A percentile compares a stretch with the other conserved stretches of the same genome.
These are phyloP conservation scores for Homarus americanus DNA, from an alignment of 1,140 invertebrate genomes.

Conservation along the genomic window DNA sequence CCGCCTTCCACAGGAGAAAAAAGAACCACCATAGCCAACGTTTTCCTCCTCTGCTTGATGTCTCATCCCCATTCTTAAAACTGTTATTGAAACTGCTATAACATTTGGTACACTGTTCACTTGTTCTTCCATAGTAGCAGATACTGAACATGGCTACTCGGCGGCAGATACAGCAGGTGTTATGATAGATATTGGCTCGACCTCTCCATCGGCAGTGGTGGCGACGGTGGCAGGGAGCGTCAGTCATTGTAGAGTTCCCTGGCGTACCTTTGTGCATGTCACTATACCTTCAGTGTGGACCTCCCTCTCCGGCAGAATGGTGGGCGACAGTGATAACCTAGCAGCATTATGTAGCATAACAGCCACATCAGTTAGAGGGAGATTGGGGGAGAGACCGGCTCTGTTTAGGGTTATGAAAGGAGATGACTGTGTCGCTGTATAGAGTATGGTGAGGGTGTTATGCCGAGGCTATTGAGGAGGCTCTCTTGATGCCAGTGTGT, in stretches of 20 bases:
- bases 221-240: conserved; percentile 38
- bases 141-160: not conserved
- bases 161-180: not conserved
- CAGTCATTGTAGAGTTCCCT: conserved; percentile 57
- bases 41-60: not conserved
- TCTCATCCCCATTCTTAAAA: not conserved
- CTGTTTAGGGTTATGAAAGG: conserved; percentile 68
- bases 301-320: conserved; percentile 57
- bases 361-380: conserved; percentile 70
- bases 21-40: conserved; percentile 41
- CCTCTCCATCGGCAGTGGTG: not conserved
- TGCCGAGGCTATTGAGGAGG: conserved; percentile 49
- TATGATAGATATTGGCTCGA: not conserved
- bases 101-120: not conserved
- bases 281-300: conserved; percentile 65
- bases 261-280: conserved; percentile 61
- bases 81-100: not conserved
- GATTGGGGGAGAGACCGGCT: conserved; percentile 49
- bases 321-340: conserved; percentile 69
- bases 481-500: conserved; percentile 51
- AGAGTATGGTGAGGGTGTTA: conserved; percentile 34
- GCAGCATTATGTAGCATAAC: conserved; percentile 69
- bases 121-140: not conserved
- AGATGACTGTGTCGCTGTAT: conserved; percentile 54
- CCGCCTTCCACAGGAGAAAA: conserved; percentile 39